Percentiles rank a stretch among this genome's conserved stretches.
These are phyloP conservation scores for Stenurella melanura DNA, from an alignment of 2,888 invertebrate genomes.

Conservation along the genomic window DNA sequence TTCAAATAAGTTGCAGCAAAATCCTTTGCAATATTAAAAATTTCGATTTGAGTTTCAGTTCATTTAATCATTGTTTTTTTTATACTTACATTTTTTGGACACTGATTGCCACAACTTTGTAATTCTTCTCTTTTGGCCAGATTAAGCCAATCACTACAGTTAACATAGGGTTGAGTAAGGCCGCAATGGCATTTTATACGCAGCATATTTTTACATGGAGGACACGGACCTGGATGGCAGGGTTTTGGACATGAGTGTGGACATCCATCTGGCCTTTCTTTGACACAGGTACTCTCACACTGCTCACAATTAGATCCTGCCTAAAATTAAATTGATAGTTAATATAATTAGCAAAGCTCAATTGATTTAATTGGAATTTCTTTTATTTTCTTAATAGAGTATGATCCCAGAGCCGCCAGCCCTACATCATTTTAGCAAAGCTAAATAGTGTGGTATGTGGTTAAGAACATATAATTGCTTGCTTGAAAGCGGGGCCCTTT, in stretches of 20 bases:
- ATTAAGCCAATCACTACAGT: constrained; percentile 82
- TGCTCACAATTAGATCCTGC: constrained; percentile 76
- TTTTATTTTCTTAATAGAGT: background rate
- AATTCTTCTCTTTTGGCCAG: constrained; percentile 73
- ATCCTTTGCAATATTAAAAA: too few relatives aligned
- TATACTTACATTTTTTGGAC: constrained; percentile 84
- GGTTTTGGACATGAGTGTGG: constrained; percentile 81
- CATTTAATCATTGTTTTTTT: background rate
- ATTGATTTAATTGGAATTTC: background rate
- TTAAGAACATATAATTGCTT: too few relatives aligned
- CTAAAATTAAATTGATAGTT: constrained; percentile 55
- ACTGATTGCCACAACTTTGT: constrained; percentile 86
- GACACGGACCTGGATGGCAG: constrained; percentile 86
- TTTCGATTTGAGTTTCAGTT: background rate
- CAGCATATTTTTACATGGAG: constrained; percentile 82
- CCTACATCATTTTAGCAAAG: too few relatives aligned
- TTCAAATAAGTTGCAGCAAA: too few relatives aligned
- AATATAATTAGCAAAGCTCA: constrained; percentile 16
- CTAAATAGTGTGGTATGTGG: too few relatives aligned
- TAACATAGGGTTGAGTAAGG: constrained; percentile 83
- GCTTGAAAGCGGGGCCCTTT: too few relatives aligned
- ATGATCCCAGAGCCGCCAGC: too few relatives aligned
- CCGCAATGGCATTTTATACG: constrained; percentile 89
- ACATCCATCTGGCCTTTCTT: constrained; percentile 83
- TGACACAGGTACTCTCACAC: constrained; percentile 78